These are phyloP conservation scores for Melanostoma mellinum DNA, from an alignment of 2,888 invertebrate genomes.

Conservation along the genomic window DNA sequence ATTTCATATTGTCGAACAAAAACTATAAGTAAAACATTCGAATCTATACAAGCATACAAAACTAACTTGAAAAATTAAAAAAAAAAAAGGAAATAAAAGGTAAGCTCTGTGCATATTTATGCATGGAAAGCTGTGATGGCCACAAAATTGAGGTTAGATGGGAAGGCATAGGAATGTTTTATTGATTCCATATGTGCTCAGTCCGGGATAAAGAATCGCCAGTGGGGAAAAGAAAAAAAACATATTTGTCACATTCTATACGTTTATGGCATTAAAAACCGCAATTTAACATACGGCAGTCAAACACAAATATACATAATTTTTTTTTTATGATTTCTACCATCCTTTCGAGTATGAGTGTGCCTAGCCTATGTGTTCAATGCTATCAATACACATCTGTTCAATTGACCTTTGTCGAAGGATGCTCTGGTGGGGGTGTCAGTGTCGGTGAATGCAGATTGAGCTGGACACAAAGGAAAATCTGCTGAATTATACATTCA, in stretches of 20 bases:
- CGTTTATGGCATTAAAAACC: constrained; percentile 44
- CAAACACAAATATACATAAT: background rate
- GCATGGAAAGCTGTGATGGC: constrained; percentile 45
- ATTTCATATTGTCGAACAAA: constrained; percentile 42
- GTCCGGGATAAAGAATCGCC: constrained; percentile 26
- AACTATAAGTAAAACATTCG: constrained; percentile 8
- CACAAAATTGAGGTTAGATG: constrained; percentile 67
- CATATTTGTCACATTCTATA: constrained; percentile 21
- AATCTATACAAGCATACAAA: constrained; percentile 6
- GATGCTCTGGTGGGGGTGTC: background rate
- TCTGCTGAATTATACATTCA: constrained; percentile 32
- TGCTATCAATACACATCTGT: constrained; percentile 4
- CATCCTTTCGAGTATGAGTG: background rate
- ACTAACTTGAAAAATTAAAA: constrained; percentile 11
- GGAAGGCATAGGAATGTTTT: constrained; percentile 51
- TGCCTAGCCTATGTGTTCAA: background rate
- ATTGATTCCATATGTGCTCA: constrained; percentile 57
- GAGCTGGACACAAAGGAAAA: constrained; percentile 41
- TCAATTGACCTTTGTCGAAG: constrained; percentile 32
- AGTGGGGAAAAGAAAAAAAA: constrained; percentile 2
- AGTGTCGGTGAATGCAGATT: background rate
- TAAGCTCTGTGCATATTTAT: constrained; percentile 44
- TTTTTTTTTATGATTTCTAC: constrained; percentile 1
- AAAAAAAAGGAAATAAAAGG: constrained; percentile 1
- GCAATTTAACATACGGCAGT: constrained; percentile 54